Evolutionary conservation across 1,140 invertebrate species (phyloP).

Genomic region (Cotesia vestalis): DNA sequence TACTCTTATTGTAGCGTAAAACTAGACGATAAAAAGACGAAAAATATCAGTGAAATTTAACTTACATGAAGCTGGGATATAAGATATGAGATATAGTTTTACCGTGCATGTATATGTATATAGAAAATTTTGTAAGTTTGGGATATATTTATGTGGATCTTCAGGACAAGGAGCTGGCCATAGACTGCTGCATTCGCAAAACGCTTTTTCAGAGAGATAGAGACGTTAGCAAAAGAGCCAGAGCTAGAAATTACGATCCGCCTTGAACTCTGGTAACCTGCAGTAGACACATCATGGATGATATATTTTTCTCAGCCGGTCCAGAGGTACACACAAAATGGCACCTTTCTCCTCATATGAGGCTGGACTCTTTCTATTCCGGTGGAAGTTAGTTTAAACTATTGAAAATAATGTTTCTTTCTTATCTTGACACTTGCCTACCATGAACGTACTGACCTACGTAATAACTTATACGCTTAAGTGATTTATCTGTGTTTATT

Average conservation of each 20-base stretch:
- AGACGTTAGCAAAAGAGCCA: conserved; percentile 21
- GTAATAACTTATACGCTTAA: no score
- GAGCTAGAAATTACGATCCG: conserved; percentile 47
- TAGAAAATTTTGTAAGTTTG: background rate
- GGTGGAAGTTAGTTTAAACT: conserved; percentile 36
- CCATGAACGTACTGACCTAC: conserved; percentile 31
- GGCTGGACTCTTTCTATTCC: background rate
- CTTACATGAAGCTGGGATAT: no score
- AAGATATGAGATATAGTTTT: no score
- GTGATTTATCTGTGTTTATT: background rate
- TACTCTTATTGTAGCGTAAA: no score
- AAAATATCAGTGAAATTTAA: no score
- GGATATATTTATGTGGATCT: conserved; percentile 38
- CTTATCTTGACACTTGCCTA: conserved; percentile 36
- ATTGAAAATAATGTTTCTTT: conserved; percentile 46
- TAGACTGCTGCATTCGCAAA: conserved; percentile 45
- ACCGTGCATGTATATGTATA: background rate
- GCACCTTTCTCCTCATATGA: background rate
- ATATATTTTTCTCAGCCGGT: conserved; percentile 42
- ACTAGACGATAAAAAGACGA: no score
- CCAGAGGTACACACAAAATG: conserved; percentile 15
- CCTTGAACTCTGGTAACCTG: conserved; percentile 45
- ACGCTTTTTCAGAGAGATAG: conserved; percentile 34
- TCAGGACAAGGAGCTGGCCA: conserved; percentile 43
- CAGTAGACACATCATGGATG: conserved; percentile 48